Evolutionary conservation across 1,140 invertebrate genomes (phyloP).

Genomic region (Hycleus cichorii): DNA sequence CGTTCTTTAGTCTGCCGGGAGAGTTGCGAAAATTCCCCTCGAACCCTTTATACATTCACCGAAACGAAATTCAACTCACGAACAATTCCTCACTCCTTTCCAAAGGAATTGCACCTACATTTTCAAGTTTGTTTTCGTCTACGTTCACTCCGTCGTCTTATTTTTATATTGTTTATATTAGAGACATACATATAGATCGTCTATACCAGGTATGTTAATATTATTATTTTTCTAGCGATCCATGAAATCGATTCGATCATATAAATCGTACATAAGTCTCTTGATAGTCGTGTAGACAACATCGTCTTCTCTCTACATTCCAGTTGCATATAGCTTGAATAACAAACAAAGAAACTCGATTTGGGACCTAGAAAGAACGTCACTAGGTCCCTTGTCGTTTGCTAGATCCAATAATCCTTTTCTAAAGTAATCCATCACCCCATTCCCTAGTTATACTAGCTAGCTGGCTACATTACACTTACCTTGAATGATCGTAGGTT

Average conservation of each 20-base stretch:
- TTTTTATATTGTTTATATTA: constrained; percentile 38
- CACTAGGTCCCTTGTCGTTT: constrained; percentile 23
- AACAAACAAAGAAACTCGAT: constrained; percentile 31
- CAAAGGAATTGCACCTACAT: constrained; percentile 33
- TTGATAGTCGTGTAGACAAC: too few species aligned
- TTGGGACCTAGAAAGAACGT: constrained; percentile 7
- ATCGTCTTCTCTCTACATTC: background rate
- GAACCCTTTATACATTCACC: constrained; percentile 4
- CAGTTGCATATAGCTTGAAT: constrained; percentile 13
- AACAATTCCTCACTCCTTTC: constrained; percentile 34
- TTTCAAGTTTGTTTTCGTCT: constrained; percentile 33
- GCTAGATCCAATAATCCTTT: constrained; percentile 31
- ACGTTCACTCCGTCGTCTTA: constrained; percentile 1
- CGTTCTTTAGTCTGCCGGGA: constrained; percentile 32
- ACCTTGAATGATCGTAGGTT: constrained; percentile 86
- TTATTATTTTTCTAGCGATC: constrained; percentile 39
- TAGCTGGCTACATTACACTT: constrained; percentile 28
- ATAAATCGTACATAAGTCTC: background rate
- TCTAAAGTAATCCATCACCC: constrained; percentile 27
- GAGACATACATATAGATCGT: background rate
- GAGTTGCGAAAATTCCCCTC: too few species aligned
- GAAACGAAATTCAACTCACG: constrained; percentile 32
- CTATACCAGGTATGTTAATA: constrained; percentile 30
- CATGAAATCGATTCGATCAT: constrained; percentile 28
- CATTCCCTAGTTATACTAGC: background rate